These are phyloP conservation scores for Promerops cafer DNA, from an alignment of 2,113 vertebrate species.

Conservation along the genomic window DNA sequence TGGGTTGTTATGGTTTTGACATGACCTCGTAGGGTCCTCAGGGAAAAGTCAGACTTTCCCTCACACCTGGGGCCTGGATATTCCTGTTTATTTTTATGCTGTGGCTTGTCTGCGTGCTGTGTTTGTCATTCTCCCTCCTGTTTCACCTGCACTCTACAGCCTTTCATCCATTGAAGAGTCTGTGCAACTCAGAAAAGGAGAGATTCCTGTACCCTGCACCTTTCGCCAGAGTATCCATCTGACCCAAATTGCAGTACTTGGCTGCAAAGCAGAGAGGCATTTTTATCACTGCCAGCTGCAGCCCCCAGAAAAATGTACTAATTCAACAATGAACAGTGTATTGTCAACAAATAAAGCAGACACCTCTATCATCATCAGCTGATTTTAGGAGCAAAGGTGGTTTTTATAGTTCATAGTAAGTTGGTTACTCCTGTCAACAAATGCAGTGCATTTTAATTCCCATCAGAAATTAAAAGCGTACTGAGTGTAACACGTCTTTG, in stretches of 20 bases:
- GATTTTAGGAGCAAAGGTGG: not conserved
- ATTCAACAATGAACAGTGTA: not conserved
- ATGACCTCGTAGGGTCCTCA: not conserved
- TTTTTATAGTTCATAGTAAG: not conserved
- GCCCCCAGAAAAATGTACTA: not conserved
- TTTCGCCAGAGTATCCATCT: not conserved
- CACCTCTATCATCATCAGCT: not conserved
- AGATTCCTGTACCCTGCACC: not conserved
- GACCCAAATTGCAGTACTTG: not conserved
- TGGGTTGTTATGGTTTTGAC: not conserved
- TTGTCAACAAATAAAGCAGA: not conserved
- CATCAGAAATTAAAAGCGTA: not conserved
- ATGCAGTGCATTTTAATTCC: not conserved
- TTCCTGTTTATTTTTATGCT: not conserved
- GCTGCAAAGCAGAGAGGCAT: not conserved
- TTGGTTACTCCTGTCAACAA: not conserved
- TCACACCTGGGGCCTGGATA: not conserved
- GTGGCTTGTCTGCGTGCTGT: not conserved
- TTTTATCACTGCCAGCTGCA: not conserved
- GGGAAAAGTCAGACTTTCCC: not conserved
- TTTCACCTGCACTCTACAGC: not conserved
- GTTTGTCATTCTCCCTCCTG: not conserved
- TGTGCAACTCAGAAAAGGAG: not conserved
- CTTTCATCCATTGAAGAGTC: not conserved
- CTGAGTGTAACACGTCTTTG: not conserved